Base-by-base conservation (phyloP, 2,797 vertebrate species). In the Florisuga fusca region DNA sequence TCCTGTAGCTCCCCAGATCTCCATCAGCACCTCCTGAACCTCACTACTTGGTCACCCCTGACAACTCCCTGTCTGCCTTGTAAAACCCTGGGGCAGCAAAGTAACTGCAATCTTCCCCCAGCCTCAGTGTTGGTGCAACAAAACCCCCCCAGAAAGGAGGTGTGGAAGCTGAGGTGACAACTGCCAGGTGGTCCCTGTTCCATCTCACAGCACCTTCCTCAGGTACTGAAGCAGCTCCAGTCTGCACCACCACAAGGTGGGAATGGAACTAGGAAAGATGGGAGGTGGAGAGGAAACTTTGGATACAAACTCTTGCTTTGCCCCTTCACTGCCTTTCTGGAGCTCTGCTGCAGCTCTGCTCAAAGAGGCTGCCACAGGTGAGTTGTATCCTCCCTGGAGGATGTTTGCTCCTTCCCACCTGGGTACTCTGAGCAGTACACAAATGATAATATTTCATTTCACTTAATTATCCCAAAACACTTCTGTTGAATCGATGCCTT, bases 391-490 rank as follows among this genome's bases (percentile, higher is more conserved):
- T 55, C 75, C 63, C 23, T 27, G 38, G 50, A 90, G 86, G 33
- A 63, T 2, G 3, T 59, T 80, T 84, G 61, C 26, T n/a, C 29
- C 66, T 51, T 66, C 50, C 54, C 57, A 33, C 34, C 46, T 31
- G 33, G 78, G 66, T 68, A 38, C 62, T 33, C 36, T 5, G 7
- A 89, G 89, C 55, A 34, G 9, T 51, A 16, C 23, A 10, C 33
- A 82, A 87, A 73, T 10, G 33, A 6, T 8, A 63, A 21, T 22
- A 75, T 10, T 94, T 92, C 36, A 68, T 64, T 90, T 71, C 63
- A 41, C 48, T 91, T 66, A 58, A 93, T 80, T 90, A 84, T 88
- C 86, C 64, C 31, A 33, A 36, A 90, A 50, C 46, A 43, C 10
- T 76, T 58, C 36, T 55, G 7, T 6, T n/a, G 73, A 83, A 90